Evolutionary conservation across 1,140 invertebrate species (phyloP).

Genomic region (Drosophila paulistorum): DNA sequence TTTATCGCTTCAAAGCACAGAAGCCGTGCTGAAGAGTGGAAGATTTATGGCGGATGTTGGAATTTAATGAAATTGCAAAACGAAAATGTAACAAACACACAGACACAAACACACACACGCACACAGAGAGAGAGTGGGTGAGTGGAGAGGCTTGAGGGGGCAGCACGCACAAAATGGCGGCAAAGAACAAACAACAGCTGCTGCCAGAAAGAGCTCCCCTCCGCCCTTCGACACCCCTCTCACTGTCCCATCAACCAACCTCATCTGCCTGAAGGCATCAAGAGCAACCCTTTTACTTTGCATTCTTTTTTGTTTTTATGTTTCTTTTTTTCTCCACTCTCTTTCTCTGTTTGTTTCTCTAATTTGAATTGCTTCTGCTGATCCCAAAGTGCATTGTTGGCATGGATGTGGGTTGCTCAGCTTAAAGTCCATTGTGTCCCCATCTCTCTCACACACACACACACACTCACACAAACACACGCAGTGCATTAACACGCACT

Average conservation of each 20-base stretch:
- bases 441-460: not conserved
- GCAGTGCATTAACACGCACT: constrained; percentile 78
- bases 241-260: not conserved
- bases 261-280: constrained; percentile 38
- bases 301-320: constrained; percentile 10
- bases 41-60: constrained; percentile 82
- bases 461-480: constrained; percentile 18
- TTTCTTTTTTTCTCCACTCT: constrained; percentile 43
- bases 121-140: not conserved
- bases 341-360: constrained; percentile 50
- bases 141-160: not conserved
- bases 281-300: constrained; percentile 38
- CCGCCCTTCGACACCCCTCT: constrained; percentile 21
- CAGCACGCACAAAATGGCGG: constrained; percentile 73
- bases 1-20: constrained; percentile 81
- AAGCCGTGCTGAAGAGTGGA: constrained; percentile 79
- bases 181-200: constrained; percentile 79
- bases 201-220: constrained; percentile 46
- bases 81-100: constrained; percentile 77
- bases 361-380: constrained; percentile 57
- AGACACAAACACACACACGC: constrained; percentile 36
- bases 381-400: constrained; percentile 19
- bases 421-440: constrained; percentile 45
- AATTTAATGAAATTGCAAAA: constrained; percentile 83
- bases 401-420: constrained; percentile 26